Evolutionary conservation across 2,888 invertebrate species (phyloP).

Genomic region (Chelonus formosanus): DNA sequence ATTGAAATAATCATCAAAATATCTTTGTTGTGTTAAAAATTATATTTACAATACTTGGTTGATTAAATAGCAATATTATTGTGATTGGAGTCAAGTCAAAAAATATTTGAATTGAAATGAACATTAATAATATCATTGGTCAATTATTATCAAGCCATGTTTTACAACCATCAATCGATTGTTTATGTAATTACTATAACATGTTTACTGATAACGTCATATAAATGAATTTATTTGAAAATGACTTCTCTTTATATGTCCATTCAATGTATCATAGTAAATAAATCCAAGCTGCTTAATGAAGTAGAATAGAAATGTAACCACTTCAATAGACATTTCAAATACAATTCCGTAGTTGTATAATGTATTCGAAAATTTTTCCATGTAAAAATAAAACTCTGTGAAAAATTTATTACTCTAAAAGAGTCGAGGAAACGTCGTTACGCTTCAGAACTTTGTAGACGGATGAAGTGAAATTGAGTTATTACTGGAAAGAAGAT

Average conservation of each 20-base stretch:
- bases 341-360: too few relatives aligned
- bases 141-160: not conserved
- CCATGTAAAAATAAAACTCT: not conserved
- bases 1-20: too few relatives aligned
- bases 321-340: too few relatives aligned
- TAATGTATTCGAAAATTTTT: not conserved
- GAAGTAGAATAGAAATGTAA: not conserved
- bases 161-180: not conserved
- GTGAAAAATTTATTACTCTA: conserved; percentile 16
- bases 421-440: conserved; percentile 21
- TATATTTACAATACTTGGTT: too few relatives aligned
- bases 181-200: conserved; percentile 14
- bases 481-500: conserved; percentile 21
- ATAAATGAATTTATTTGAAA: not conserved
- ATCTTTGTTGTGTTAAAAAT: too few relatives aligned
- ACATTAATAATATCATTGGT: not conserved
- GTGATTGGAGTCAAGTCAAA: too few relatives aligned
- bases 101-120: too few relatives aligned
- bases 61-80: too few relatives aligned
- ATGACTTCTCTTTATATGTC: not conserved
- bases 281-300: conserved; percentile 9
- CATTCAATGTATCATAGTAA: conserved; percentile 6
- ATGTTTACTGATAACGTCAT: conserved; percentile 8
- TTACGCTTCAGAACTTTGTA: conserved; percentile 18
- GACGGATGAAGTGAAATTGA: conserved; percentile 23